Percentiles rank a stretch among this genome's conserved stretches.
These are phyloP conservation scores for Clupea harengus DNA, from an alignment of 2,113 vertebrate genomes.

Conservation along the genomic window DNA sequence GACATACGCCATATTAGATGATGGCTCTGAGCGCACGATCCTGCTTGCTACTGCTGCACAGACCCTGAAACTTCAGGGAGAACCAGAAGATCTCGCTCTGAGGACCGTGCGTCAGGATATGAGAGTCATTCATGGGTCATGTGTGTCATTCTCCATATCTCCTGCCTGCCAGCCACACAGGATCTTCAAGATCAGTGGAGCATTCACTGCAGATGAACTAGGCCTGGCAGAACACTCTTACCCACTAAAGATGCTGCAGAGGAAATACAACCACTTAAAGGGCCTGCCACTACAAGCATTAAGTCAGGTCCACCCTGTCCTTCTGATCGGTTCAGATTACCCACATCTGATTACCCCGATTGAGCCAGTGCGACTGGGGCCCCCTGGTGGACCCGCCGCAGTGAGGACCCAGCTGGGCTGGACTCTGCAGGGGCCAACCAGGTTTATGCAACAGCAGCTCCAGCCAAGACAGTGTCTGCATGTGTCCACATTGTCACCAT, in stretches of 20 bases:
- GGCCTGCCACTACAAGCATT: neutral
- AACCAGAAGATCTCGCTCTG: too few species aligned
- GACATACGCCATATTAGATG: too few species aligned
- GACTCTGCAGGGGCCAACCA: neutral
- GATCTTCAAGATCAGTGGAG: neutral
- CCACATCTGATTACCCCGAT: slow-evolving; percentile 31
- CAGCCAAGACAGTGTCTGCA: neutral
- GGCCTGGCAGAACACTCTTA: slow-evolving; percentile 28
- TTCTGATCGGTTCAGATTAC: slow-evolving; percentile 22
- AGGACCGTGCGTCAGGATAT: too few species aligned
- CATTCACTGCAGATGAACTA: slow-evolving; percentile 23
- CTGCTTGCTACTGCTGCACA: too few species aligned
- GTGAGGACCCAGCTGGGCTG: slow-evolving; percentile 1
- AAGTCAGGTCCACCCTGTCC: neutral
- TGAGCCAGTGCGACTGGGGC: slow-evolving; percentile 20
- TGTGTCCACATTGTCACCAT: neutral
- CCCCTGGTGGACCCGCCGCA: slow-evolving; percentile 16
- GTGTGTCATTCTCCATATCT: too few species aligned
- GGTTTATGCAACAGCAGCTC: neutral
- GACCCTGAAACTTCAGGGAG: too few species aligned
- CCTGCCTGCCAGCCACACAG: neutral
- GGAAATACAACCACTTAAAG: slow-evolving; percentile 6
- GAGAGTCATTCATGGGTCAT: too few species aligned
- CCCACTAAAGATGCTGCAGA: neutral
- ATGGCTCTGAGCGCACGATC: too few species aligned